These are phyloP conservation scores for Donacobius atricapilla DNA, from an alignment of 2,113 vertebrate genomes.

Conservation along the genomic window DNA sequence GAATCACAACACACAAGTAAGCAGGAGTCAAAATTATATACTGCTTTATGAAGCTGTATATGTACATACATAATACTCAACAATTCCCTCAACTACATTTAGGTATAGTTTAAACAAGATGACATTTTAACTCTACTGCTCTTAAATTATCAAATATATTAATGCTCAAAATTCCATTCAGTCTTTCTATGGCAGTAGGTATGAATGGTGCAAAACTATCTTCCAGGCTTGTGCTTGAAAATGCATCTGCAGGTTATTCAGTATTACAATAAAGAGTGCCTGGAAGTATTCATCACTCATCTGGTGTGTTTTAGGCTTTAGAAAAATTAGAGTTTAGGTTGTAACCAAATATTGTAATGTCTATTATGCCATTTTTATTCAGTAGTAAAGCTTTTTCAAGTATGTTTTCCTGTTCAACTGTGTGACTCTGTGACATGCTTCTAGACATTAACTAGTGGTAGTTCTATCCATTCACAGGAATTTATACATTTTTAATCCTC, in stretches of 20 bases:
- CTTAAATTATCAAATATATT: not conserved
- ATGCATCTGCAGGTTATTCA: not conserved
- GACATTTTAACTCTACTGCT: not conserved
- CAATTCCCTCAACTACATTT: not conserved
- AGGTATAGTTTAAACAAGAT: not conserved
- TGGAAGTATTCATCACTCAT: not conserved
- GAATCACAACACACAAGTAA: not conserved
- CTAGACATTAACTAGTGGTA: not conserved
- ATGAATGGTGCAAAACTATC: not conserved
- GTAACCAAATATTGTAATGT: not conserved
- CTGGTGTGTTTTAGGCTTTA: not conserved
- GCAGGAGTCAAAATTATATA: not conserved
- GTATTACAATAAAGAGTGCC: not conserved
- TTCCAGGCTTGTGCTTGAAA: not conserved
- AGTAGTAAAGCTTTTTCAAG: not conserved
- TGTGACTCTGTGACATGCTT: not conserved
- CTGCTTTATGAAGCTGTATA: not conserved
- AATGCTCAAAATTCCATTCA: not conserved
- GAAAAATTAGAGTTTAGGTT: not conserved
- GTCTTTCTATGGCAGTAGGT: not conserved
- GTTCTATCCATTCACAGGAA: not conserved
- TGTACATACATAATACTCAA: not conserved
- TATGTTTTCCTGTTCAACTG: not conserved
- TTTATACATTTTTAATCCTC: not conserved
- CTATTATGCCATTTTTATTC: not conserved